A percentile compares a stretch with the other conserved stretches of the same genome.
These are phyloP conservation scores for Abrostola tripartita DNA, from an alignment of 2,888 invertebrate species.

Conservation along the genomic window DNA sequence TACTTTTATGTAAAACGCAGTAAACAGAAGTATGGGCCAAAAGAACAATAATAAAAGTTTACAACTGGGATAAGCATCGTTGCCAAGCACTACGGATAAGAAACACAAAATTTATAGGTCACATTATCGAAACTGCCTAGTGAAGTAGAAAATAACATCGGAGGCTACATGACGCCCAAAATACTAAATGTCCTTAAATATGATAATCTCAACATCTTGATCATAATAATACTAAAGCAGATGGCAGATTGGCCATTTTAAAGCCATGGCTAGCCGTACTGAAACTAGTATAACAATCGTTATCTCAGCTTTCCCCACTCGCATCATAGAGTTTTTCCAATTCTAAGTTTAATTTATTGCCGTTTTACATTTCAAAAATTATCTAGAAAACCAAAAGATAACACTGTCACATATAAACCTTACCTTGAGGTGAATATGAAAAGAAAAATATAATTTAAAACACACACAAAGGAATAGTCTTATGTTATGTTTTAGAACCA, in stretches of 20 bases:
- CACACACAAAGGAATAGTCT: constrained; percentile 2
- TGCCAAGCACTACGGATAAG: constrained; percentile 5
- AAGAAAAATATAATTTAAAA: neutral
- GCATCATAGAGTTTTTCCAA: too few relatives aligned
- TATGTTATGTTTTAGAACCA: neutral
- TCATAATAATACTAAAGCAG: too few relatives aligned
- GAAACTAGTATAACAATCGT: too few relatives aligned
- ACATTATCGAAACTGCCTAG: constrained; percentile 3
- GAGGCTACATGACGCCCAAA: neutral
- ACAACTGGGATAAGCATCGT: constrained; percentile 5
- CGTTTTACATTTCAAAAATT: too few relatives aligned
- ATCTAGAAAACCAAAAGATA: too few relatives aligned
- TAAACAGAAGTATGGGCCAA: neutral
- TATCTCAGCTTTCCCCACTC: too few relatives aligned
- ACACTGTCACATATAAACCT: too few relatives aligned
- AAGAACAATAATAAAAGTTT: constrained; percentile 6
- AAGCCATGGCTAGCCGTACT: too few relatives aligned
- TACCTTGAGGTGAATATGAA: neutral
- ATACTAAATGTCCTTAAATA: neutral
- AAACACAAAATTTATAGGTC: constrained; percentile 4
- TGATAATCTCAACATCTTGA: neutral
- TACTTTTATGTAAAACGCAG: neutral
- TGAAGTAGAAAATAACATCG: constrained; percentile 3
- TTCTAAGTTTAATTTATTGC: too few relatives aligned
- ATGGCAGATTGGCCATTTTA: too few relatives aligned